Percentiles rank a stretch among this genome's conserved stretches.
phyloP scores from a whole-genome alignment of 2,888 invertebrate species.

The Seira musarum region DNA sequence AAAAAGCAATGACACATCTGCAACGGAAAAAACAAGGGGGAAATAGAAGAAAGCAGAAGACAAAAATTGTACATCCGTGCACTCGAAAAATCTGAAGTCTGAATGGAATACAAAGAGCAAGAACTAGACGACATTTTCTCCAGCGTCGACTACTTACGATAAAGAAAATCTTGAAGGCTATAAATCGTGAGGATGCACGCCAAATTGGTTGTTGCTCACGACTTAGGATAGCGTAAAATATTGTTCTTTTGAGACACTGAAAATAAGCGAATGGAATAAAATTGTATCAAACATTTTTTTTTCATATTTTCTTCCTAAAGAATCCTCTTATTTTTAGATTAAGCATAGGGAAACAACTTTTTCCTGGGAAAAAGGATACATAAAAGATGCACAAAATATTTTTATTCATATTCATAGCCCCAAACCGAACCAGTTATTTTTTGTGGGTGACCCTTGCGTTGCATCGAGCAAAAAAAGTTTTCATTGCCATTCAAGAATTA shows the following conservation, averaged over 20 bases:
- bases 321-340: too few relatives aligned
- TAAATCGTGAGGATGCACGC: constrained; percentile 50
- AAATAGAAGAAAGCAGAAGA: constrained; percentile 1
- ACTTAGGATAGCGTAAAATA: constrained; percentile 52
- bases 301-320: neutral
- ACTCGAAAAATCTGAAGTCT: too few relatives aligned
- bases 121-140: neutral
- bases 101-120: constrained; percentile 24
- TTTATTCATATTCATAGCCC: too few relatives aligned
- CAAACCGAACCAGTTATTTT: too few relatives aligned
- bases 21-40: too few relatives aligned
- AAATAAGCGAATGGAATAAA: constrained; percentile 18
- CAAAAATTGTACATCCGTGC: constrained; percentile 9
- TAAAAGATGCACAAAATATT: too few relatives aligned
- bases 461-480: too few relatives aligned
- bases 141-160: neutral
- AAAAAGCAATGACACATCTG: too few relatives aligned
- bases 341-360: too few relatives aligned
- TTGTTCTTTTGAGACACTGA: constrained; percentile 55
- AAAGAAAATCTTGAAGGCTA: constrained; percentile 35
- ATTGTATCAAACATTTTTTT: neutral
- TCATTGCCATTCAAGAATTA: too few relatives aligned
- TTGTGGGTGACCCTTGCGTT: too few relatives aligned
- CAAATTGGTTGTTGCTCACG: constrained; percentile 58
- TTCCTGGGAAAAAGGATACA: too few relatives aligned